phyloP scores from a whole-genome alignment of 2,797 vertebrate genomes.

The Cyclopterus lumpus region DNA sequence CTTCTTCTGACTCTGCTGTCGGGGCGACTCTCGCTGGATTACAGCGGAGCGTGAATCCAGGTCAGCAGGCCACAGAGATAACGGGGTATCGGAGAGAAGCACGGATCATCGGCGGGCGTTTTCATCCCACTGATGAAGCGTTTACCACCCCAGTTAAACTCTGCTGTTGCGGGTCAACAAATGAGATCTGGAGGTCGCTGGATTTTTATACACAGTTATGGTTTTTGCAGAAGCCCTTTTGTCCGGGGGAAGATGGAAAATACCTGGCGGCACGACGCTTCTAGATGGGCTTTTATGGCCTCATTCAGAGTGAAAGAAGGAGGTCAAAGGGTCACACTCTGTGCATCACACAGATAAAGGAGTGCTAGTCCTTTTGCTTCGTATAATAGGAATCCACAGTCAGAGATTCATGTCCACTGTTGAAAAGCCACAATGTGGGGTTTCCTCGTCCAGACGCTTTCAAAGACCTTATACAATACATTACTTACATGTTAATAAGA shows the following conservation, averaged over 20 bases:
- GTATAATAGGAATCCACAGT: constrained; percentile 4
- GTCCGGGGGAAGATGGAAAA: constrained; percentile 30
- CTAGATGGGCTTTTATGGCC: constrained; percentile 42
- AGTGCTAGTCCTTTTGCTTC: constrained; percentile 11
- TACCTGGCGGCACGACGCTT: neutral
- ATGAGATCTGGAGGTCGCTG: constrained; percentile 48
- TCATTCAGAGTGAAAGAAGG: constrained; percentile 35
- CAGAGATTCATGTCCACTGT: neutral
- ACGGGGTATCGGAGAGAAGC: constrained; percentile 37
- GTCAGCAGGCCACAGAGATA: constrained; percentile 46
- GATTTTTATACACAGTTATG: constrained; percentile 10
- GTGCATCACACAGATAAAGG: constrained; percentile 27
- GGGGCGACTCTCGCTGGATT: constrained; percentile 30
- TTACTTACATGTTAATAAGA: neutral
- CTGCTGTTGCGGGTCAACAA: constrained; percentile 45
- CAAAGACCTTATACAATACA: neutral
- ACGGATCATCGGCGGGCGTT: neutral
- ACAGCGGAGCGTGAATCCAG: constrained; percentile 43
- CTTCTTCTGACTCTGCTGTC: neutral
- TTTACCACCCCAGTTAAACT: constrained; percentile 28
- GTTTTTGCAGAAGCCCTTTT: constrained; percentile 40
- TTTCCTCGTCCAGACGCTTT: neutral
- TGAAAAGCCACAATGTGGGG: neutral
- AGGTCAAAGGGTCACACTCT: constrained; percentile 25
- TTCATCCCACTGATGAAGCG: constrained; percentile 35